phyloP scores from a whole-genome alignment of 2,113 vertebrate genomes.

The Tursiops truncatus region DNA sequence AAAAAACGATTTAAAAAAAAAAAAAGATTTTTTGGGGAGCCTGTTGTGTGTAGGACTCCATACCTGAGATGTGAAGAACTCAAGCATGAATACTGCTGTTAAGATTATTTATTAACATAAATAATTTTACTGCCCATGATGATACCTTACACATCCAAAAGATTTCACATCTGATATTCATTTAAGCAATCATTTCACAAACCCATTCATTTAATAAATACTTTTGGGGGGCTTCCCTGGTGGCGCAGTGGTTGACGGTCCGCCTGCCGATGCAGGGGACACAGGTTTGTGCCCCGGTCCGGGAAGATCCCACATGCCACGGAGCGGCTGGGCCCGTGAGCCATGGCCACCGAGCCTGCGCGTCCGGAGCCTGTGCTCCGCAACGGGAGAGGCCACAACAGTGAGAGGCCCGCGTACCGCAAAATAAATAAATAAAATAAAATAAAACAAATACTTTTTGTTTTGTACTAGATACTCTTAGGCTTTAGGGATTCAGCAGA shows the following conservation, averaged over 20 bases:
- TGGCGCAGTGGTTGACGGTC: no score
- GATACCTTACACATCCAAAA: background rate
- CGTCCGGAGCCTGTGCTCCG: no score
- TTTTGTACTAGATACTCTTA: background rate
- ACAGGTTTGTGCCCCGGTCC: no score
- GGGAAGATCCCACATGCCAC: no score
- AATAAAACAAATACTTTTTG: background rate
- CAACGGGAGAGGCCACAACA: no score
- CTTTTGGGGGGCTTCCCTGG: background rate
- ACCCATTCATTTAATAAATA: constrained; percentile 5
- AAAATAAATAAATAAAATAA: no score
- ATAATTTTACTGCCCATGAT: background rate
- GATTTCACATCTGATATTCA: background rate
- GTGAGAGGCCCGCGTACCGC: no score
- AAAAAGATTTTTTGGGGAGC: background rate
- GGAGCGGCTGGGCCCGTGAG: no score
- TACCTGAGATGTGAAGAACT: background rate
- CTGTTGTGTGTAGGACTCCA: background rate
- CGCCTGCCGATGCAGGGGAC: no score
- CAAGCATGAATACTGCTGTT: background rate
- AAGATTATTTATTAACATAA: background rate
- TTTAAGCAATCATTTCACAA: background rate
- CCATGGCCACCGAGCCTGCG: no score
- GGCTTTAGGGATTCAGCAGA: background rate
- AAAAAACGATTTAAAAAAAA: no score